These are phyloP conservation scores for Hypsopygia costalis DNA, from an alignment of 2,888 invertebrate genomes.

Conservation along the genomic window DNA sequence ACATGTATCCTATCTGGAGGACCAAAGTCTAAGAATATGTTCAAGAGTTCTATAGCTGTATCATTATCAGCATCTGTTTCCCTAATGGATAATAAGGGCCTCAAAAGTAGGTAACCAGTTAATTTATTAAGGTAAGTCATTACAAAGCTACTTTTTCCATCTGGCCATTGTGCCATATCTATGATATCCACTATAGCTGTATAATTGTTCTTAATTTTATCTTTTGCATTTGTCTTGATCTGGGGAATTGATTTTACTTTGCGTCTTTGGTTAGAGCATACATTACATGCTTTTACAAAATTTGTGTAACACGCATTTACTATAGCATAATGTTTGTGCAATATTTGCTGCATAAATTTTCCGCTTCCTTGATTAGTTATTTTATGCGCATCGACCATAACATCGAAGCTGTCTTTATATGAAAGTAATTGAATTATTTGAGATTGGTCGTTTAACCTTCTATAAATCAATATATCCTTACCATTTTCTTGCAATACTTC, in stretches of 20 bases:
- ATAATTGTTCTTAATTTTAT: neutral
- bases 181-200: neutral
- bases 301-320: neutral
- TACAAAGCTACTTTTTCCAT: slow-evolving; percentile 9
- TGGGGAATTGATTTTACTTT: neutral
- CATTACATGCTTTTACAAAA: slow-evolving; percentile 5
- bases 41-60: slow-evolving; percentile 12
- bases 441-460: neutral
- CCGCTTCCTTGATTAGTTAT: slow-evolving; percentile 2
- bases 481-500: slow-evolving; percentile 4
- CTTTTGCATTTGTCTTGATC: neutral
- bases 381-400: slow-evolving; percentile 6
- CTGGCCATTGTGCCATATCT: neutral
- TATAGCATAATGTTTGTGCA: slow-evolving; percentile 4
- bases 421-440: slow-evolving; percentile 7
- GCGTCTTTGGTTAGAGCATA: neutral
- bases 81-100: slow-evolving; percentile 6
- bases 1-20: slow-evolving; percentile 2
- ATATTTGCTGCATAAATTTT: neutral
- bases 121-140: slow-evolving; percentile 6
- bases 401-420: slow-evolving; percentile 10
- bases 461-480: slow-evolving; percentile 2
- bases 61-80: slow-evolving; percentile 2
- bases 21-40: slow-evolving; percentile 14
- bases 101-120: slow-evolving; percentile 7